Conservation (phyloP, 1,140 invertebrate species). For the Ceratoteleas bidentatus region DNA sequence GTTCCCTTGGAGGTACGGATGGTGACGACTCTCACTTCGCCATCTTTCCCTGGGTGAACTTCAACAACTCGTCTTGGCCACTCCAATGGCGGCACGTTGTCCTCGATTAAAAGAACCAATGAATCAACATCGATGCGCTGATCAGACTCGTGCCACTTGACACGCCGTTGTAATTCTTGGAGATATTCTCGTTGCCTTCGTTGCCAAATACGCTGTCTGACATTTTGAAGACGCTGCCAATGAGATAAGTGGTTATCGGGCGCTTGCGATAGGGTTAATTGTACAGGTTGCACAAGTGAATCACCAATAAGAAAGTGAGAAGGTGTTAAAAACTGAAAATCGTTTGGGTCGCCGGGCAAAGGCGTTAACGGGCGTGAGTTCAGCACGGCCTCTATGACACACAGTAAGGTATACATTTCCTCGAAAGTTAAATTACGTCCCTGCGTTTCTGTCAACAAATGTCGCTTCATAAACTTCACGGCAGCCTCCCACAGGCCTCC, state of each 20-base stretch:
- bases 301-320: slow-evolving; percentile 64
- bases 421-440: slow-evolving; percentile 15
- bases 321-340: slow-evolving; percentile 39
- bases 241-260: slow-evolving; percentile 35
- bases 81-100: slow-evolving; percentile 40
- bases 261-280: slow-evolving; percentile 29
- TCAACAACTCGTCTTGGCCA: slow-evolving; percentile 59
- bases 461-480: slow-evolving; percentile 3
- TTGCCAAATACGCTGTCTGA: slow-evolving; percentile 47
- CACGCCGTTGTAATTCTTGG: slow-evolving; percentile 25
- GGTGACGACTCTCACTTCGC: slow-evolving; percentile 35
- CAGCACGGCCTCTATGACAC: slow-evolving; percentile 8
- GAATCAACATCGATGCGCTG: not conserved
- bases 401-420: slow-evolving; percentile 3
- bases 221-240: slow-evolving; percentile 44
- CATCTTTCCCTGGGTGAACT: slow-evolving; percentile 56
- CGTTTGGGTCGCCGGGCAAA: slow-evolving; percentile 22
- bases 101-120: slow-evolving; percentile 51
- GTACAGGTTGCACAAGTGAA: slow-evolving; percentile 31
- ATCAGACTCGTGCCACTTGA: slow-evolving; percentile 24
- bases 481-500: slow-evolving; percentile 1
- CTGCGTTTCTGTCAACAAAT: slow-evolving; percentile 12
- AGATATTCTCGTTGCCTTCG: slow-evolving; percentile 48
- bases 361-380: slow-evolving; percentile 22
- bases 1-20: slow-evolving; percentile 42